Conservation (phyloP, 2,113 vertebrate genomes). For the Coracopsis vasa region DNA sequence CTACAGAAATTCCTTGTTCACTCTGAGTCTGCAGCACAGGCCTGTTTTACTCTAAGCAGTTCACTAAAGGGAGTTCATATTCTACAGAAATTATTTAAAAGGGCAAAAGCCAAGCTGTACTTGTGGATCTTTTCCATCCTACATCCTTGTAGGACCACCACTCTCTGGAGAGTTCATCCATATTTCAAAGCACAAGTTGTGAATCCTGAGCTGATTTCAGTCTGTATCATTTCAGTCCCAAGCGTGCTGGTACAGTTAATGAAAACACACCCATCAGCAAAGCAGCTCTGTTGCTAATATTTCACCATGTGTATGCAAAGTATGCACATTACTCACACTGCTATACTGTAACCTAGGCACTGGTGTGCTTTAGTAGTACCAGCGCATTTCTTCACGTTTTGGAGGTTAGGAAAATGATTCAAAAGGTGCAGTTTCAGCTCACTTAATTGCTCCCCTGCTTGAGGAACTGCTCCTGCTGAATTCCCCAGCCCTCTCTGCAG, state of each 20-base stretch:
- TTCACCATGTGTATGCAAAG: neutral
- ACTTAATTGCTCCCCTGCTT: neutral
- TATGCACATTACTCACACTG: neutral
- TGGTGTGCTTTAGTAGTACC: too few species aligned
- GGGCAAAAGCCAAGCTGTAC: neutral
- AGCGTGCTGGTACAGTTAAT: neutral
- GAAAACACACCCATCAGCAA: neutral
- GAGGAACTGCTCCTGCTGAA: neutral
- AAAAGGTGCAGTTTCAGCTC: neutral
- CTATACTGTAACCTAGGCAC: neutral
- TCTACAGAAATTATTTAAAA: neutral
- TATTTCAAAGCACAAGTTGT: neutral
- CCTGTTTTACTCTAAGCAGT: neutral
- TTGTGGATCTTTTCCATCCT: neutral
- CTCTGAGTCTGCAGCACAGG: neutral
- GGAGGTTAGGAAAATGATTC: neutral
- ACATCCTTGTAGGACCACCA: neutral
- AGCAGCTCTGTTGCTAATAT: slow-evolving; percentile 3
- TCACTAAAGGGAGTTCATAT: neutral
- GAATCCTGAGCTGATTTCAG: neutral
- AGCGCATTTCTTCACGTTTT: accelerated
- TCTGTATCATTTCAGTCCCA: neutral
- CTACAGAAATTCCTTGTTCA: neutral
- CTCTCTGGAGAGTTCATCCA: neutral
- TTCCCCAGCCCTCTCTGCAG: neutral